A percentile compares a stretch with the other conserved stretches of the same genome.
Evolutionary conservation across 2,797 vertebrate species (phyloP).

Genomic region (Crocodylus rhombifer): DNA sequence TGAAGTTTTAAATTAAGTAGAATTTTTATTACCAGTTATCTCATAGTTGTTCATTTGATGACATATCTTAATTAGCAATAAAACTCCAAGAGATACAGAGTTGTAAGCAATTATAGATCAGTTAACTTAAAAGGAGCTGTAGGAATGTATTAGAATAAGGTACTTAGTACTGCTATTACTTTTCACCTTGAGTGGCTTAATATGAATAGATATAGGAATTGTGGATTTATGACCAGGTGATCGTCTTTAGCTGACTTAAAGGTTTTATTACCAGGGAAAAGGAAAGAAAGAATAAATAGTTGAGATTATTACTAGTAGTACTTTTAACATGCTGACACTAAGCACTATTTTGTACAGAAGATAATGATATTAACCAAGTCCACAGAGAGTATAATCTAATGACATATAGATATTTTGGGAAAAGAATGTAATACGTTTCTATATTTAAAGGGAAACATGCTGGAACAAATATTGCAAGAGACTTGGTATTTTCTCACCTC

Average conservation of each 20-base stretch:
- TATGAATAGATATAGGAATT: background rate
- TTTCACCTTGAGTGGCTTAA: background rate
- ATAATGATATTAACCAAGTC: background rate
- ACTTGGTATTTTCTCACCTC: background rate
- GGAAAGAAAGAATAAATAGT: background rate
- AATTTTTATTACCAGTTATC: background rate
- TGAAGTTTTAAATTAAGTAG: background rate
- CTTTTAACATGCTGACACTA: background rate
- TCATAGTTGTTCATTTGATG: slow-evolving; percentile 38
- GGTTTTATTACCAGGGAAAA: background rate
- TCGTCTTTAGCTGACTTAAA: background rate
- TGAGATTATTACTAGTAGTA: background rate
- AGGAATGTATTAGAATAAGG: background rate
- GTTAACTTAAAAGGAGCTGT: background rate
- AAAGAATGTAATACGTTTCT: background rate
- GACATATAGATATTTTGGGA: background rate
- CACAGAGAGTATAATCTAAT: background rate
- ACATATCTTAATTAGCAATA: slow-evolving; percentile 45
- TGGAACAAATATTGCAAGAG: background rate
- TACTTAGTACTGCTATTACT: background rate
- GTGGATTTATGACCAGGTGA: background rate
- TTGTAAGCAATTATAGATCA: background rate
- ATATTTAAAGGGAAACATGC: background rate
- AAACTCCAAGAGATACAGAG: slow-evolving; percentile 19
- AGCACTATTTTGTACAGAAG: background rate